Percentiles rank a stretch among this genome's conserved stretches.
Conservation (phyloP, 2,797 vertebrate genomes). For the Anabas testudineus region DNA sequence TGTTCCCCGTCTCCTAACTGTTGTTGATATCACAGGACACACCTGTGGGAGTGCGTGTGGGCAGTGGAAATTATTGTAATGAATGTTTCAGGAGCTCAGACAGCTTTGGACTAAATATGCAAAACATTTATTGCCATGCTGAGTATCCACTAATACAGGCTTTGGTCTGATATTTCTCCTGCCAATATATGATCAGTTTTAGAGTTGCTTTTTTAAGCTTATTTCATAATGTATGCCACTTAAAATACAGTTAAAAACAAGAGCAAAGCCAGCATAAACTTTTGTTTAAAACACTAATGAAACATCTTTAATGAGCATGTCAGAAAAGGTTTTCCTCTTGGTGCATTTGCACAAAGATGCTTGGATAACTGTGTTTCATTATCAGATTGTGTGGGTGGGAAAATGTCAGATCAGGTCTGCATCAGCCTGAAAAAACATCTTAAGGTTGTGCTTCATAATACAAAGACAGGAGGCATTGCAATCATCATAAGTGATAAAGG, state of each 20-base stretch:
- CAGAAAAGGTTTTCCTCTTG: slow-evolving; percentile 15
- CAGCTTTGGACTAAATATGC: slow-evolving; percentile 9
- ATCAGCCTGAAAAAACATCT: slow-evolving; percentile 11
- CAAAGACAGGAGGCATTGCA: not conserved
- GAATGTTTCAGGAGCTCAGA: not conserved
- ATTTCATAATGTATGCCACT: not conserved
- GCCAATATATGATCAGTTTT: not conserved
- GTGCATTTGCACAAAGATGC: slow-evolving; percentile 11
- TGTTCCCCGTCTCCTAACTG: slow-evolving; percentile 48
- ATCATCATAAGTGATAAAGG: slow-evolving; percentile 19
- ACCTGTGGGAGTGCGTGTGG: slow-evolving; percentile 40
- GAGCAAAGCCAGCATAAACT: not conserved
- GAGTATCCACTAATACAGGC: not conserved
- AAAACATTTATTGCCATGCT: not conserved
- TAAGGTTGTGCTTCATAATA: slow-evolving; percentile 4
- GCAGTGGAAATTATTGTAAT: not conserved
- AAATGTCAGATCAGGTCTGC: slow-evolving; percentile 21
- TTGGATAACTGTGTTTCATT: slow-evolving; percentile 11
- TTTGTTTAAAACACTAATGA: not conserved
- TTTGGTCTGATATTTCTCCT: not conserved
- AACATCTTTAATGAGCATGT: not conserved
- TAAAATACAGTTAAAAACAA: not conserved
- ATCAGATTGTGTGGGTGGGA: slow-evolving; percentile 21
- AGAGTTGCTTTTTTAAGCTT: not conserved
- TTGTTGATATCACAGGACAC: slow-evolving; percentile 45